Evolutionary conservation across 2,888 invertebrate species (phyloP).

Genomic region (Elmis aenea): DNA sequence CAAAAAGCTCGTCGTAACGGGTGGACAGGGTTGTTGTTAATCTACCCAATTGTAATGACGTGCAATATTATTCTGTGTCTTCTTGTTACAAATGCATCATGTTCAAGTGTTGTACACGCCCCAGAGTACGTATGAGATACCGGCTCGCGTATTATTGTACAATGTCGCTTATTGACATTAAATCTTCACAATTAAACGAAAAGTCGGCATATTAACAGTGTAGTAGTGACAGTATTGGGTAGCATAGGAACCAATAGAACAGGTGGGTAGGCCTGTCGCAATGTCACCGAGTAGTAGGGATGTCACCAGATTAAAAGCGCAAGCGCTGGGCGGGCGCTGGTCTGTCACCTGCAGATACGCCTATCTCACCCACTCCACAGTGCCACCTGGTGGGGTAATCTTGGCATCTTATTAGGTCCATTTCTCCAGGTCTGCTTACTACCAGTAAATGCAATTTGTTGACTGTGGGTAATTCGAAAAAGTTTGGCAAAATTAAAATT

Average conservation of each 20-base stretch:
- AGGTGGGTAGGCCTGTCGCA: slow-evolving; percentile 46
- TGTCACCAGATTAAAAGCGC: slow-evolving; percentile 40
- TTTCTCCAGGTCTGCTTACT: too few relatives aligned
- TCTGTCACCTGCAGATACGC: slow-evolving; percentile 45
- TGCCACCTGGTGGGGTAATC: slow-evolving; percentile 39
- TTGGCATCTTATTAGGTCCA: neutral
- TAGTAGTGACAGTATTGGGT: slow-evolving; percentile 38
- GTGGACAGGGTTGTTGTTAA: too few relatives aligned
- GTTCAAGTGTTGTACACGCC: too few relatives aligned
- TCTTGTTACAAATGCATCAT: too few relatives aligned
- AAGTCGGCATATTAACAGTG: slow-evolving; percentile 20
- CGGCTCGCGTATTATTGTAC: too few relatives aligned
- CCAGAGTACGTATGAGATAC: too few relatives aligned
- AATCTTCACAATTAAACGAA: neutral
- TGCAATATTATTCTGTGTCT: too few relatives aligned
- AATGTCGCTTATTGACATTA: neutral
- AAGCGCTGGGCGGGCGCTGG: slow-evolving; percentile 42
- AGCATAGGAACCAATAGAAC: slow-evolving; percentile 43
- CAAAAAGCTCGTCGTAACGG: too few relatives aligned
- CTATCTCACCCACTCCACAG: slow-evolving; percentile 41
- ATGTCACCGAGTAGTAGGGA: slow-evolving; percentile 45
- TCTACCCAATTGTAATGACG: too few relatives aligned
- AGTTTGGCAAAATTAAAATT: too few relatives aligned
- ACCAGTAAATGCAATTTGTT: too few relatives aligned
- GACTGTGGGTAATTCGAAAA: too few relatives aligned